Conservation (phyloP, 2,113 vertebrate genomes). For the Nyctereutes procyonoides region DNA sequence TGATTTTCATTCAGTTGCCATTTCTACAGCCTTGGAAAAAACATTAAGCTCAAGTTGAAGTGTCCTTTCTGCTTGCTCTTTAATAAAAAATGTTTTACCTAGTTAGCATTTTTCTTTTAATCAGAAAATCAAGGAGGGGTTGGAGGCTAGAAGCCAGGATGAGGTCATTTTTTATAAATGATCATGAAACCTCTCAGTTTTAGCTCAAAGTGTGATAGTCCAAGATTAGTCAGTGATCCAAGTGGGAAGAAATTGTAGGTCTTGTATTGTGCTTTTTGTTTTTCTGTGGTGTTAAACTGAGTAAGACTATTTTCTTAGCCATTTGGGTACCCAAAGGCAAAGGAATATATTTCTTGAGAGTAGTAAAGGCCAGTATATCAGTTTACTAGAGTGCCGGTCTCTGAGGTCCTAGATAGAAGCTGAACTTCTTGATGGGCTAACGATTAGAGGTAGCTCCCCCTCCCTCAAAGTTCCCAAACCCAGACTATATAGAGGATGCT, state of each 20-base stretch:
- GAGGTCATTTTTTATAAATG: neutral
- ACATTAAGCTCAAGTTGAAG: neutral
- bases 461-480: neutral
- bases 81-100: constrained; percentile 45
- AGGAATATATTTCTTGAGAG: constrained; percentile 14
- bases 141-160: neutral
- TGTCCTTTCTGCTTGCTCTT: constrained; percentile 8
- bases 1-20: constrained; percentile 43
- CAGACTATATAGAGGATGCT: neutral
- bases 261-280: neutral
- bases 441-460: too few relatives aligned
- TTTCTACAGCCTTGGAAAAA: constrained; percentile 45
- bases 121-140: neutral
- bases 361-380: neutral
- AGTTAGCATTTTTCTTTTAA: constrained; percentile 14
- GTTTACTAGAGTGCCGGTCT: neutral
- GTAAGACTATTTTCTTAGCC: neutral
- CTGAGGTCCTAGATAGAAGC: neutral
- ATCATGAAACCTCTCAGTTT: neutral
- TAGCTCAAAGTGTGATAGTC: neutral
- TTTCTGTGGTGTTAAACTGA: neutral
- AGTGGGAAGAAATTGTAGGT: neutral
- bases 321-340: neutral
- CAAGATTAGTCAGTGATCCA: neutral
- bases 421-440: neutral